Conservation (phyloP, 2,113 vertebrate species). For the Psophia crepitans region DNA sequence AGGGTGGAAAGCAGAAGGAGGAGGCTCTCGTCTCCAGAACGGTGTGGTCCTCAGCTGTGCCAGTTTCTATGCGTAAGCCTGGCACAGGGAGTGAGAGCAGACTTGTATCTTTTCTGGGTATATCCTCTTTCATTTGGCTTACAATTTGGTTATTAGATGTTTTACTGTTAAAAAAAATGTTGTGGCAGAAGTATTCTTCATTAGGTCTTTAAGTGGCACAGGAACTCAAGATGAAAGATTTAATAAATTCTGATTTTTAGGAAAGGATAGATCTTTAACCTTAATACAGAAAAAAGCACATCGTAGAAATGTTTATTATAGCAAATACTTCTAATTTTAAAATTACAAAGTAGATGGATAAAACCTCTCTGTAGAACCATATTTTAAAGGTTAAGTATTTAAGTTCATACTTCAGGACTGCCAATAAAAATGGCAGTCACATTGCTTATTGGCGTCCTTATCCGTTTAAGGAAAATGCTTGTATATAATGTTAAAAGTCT, state of each 20-base stretch:
- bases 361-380: background rate
- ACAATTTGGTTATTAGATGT: background rate
- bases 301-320: background rate
- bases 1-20: background rate
- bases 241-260: background rate
- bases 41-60: background rate
- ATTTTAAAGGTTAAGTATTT: constrained; percentile 12
- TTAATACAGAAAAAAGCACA: background rate
- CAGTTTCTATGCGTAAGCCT: background rate
- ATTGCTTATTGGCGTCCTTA: constrained; percentile 7
- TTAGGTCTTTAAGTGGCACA: background rate
- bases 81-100: background rate
- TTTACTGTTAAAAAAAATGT: background rate
- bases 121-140: background rate
- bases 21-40: background rate
- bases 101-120: background rate
- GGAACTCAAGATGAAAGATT: background rate
- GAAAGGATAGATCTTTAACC: background rate
- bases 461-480: background rate
- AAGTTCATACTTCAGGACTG: background rate
- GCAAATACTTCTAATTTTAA: background rate
- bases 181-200: background rate
- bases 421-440: constrained; percentile 3
- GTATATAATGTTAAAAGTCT: constrained; percentile 10
- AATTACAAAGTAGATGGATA: background rate